Conservation (phyloP, 2,797 vertebrate genomes). For the Pteronotus mesoamericanus region DNA sequence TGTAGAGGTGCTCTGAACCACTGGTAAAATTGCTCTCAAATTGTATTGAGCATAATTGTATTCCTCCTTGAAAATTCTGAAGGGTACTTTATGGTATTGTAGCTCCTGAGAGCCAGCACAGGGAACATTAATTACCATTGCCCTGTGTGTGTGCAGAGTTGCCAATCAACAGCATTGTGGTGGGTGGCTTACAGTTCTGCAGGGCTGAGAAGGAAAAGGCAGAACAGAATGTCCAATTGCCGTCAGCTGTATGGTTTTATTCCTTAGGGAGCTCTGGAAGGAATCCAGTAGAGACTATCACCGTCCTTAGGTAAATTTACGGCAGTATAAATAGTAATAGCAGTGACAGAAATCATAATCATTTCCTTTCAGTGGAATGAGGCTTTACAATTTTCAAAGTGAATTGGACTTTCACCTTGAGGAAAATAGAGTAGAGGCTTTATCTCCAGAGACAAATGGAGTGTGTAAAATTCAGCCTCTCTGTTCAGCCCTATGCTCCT, state of each 20-base stretch:
- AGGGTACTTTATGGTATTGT: constrained; percentile 52
- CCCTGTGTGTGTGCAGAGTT: not conserved
- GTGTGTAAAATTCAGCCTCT: constrained; percentile 29
- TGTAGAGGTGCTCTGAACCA: not conserved
- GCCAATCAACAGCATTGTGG: not conserved
- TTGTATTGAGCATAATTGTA: constrained; percentile 38
- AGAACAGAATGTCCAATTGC: not conserved
- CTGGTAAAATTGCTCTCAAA: not conserved
- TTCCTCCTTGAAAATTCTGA: constrained; percentile 63
- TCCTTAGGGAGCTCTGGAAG: constrained; percentile 22
- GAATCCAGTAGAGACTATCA: not conserved
- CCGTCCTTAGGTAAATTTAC: constrained; percentile 25
- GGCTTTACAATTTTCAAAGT: constrained; percentile 39
- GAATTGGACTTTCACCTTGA: constrained; percentile 52
- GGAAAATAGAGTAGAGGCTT: constrained; percentile 25
- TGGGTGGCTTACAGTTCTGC: not conserved
- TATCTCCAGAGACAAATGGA: constrained; percentile 54
- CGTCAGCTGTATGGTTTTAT: not conserved
- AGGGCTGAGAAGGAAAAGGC: not conserved
- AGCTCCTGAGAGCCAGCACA: constrained; percentile 32
- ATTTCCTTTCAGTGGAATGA: not conserved
- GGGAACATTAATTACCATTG: constrained; percentile 45
- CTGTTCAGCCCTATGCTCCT: not conserved
- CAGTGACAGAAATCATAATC: constrained; percentile 49
- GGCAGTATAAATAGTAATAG: constrained; percentile 1